A percentile compares a stretch with the other conserved stretches of the same genome.
phyloP scores from a whole-genome alignment of 2,797 vertebrate genomes.

The Lerista edwardsae region DNA sequence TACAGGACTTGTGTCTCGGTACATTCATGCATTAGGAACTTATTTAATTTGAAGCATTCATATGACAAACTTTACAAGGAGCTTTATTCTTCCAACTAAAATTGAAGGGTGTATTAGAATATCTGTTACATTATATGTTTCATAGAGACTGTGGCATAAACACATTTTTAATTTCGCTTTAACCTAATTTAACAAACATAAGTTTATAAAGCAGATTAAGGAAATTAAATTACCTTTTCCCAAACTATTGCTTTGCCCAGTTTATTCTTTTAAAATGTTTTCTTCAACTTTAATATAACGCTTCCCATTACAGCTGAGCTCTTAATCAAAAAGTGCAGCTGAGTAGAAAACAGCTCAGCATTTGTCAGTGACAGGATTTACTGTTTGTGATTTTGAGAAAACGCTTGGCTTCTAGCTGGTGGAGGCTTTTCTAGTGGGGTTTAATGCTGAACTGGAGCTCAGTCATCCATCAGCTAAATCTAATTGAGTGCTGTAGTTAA shows the following conservation, averaged over 20 bases:
- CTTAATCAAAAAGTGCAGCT: constrained; percentile 36
- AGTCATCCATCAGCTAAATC: background rate
- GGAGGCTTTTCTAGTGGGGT: background rate
- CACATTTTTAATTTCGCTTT: constrained; percentile 53
- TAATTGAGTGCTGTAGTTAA: background rate
- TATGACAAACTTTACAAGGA: constrained; percentile 48
- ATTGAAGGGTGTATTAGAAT: constrained; percentile 57
- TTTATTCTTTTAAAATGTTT: constrained; percentile 46
- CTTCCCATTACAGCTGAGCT: constrained; percentile 26
- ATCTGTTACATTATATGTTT: constrained; percentile 44
- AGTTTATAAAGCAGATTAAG: constrained; percentile 44
- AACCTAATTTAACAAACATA: constrained; percentile 59
- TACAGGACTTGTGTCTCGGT: constrained; percentile 38
- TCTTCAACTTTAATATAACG: constrained; percentile 43
- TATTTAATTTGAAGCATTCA: constrained; percentile 57
- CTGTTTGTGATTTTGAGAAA: constrained; percentile 20
- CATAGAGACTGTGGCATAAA: constrained; percentile 45
- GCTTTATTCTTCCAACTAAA: constrained; percentile 50
- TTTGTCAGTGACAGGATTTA: constrained; percentile 16
- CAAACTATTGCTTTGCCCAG: constrained; percentile 42
- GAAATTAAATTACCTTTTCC: constrained; percentile 66
- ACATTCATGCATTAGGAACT: constrained; percentile 45
- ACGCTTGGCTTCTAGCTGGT: background rate
- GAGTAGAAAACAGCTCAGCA: constrained; percentile 28
- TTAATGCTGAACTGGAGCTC: constrained; percentile 16